A percentile compares a stretch with the other conserved stretches of the same genome.
Conservation (phyloP, 2,888 invertebrate genomes). For the Acrobasis consociella region DNA sequence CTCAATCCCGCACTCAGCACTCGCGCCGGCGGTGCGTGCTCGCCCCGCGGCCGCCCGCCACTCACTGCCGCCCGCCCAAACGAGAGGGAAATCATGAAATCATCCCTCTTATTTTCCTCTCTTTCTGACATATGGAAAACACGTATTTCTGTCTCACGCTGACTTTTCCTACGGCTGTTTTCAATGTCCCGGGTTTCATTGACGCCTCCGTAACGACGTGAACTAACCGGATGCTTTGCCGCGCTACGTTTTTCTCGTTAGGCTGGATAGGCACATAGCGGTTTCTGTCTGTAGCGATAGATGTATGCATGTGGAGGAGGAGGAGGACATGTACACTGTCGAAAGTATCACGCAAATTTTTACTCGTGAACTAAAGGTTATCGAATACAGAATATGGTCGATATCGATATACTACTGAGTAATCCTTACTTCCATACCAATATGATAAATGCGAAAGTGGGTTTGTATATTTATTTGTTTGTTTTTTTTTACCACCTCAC, state of each 20-base stretch:
- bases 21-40: conserved; percentile 36
- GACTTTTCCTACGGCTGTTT: conserved; percentile 50
- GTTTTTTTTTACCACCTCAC: no score
- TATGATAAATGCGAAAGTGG: no score
- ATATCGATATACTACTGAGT: no score
- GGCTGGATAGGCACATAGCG: conserved; percentile 7
- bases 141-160: conserved; percentile 44
- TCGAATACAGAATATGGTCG: no score
- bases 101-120: conserved; percentile 52
- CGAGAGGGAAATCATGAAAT: conserved; percentile 78
- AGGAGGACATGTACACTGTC: neutral
- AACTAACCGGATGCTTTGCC: conserved; percentile 28
- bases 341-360: no score
- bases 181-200: conserved; percentile 73
- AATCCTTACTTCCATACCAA: no score
- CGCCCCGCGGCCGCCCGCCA: conserved; percentile 47
- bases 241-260: conserved; percentile 27
- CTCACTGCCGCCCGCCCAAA: conserved; percentile 63
- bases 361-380: no score
- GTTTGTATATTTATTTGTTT: no score
- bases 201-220: conserved; percentile 50
- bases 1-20: conserved; percentile 25
- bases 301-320: neutral
- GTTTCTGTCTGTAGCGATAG: neutral
- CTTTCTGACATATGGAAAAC: conserved; percentile 33